Evolutionary conservation across 2,888 invertebrate species (phyloP).

Genomic region (Digitonthophagus gazella): DNA sequence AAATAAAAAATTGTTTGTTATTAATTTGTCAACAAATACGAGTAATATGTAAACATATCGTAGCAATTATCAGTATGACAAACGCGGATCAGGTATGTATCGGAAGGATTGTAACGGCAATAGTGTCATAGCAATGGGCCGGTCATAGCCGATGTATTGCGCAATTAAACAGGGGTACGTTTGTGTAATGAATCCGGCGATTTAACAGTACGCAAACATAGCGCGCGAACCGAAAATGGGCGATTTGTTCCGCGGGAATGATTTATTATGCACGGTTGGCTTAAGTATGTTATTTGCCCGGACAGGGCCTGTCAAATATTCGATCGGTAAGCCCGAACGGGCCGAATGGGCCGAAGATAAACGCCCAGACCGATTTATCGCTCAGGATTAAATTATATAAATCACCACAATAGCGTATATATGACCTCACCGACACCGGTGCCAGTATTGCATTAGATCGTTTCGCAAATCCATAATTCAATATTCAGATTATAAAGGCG

Average conservation of each 20-base stretch:
- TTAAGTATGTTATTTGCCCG: constrained; percentile 16
- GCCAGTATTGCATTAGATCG: constrained; percentile 15
- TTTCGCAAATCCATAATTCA: constrained; percentile 18
- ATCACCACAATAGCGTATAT: constrained; percentile 18
- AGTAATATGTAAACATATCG: not conserved
- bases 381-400: constrained; percentile 16
- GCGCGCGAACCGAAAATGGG: constrained; percentile 3
- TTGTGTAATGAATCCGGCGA: constrained; percentile 11
- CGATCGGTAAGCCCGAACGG: constrained; percentile 13
- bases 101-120: not conserved
- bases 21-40: not conserved
- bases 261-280: constrained; percentile 17
- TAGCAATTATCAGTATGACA: not conserved
- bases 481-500: constrained; percentile 17
- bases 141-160: not conserved
- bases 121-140: not conserved
- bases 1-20: too few relatives aligned
- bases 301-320: constrained; percentile 15
- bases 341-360: constrained; percentile 7
- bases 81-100: not conserved
- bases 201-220: constrained; percentile 1
- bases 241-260: constrained; percentile 11
- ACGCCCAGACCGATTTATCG: constrained; percentile 15
- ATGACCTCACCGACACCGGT: constrained; percentile 17
- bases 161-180: not conserved